Percentiles rank a stretch among this genome's conserved stretches.
These are phyloP conservation scores for Pogonomyrmex californicus DNA, from an alignment of 1,140 invertebrate genomes.

Conservation along the genomic window DNA sequence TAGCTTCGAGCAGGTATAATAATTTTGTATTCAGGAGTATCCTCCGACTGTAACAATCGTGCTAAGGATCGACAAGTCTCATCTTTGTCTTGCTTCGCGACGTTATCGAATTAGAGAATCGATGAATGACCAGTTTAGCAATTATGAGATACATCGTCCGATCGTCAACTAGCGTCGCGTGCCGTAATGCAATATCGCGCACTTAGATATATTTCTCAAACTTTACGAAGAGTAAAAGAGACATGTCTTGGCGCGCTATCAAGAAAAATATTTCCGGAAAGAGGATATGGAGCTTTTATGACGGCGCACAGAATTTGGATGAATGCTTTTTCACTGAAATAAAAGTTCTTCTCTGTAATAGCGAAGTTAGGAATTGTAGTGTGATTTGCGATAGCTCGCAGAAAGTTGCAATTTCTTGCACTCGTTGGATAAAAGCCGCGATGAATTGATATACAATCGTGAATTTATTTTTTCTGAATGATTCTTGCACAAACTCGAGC, in stretches of 20 bases:
- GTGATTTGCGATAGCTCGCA: constrained; percentile 51
- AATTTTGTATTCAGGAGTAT: constrained; percentile 17
- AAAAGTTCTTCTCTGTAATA: constrained; percentile 50
- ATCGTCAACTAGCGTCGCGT: constrained; percentile 4
- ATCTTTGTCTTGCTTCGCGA: neutral
- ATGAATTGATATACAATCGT: neutral
- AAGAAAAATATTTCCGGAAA: constrained; percentile 75
- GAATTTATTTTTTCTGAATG: neutral
- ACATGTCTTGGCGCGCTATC: constrained; percentile 69
- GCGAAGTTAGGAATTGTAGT: constrained; percentile 53
- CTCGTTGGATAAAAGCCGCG: neutral
- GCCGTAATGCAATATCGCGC: constrained; percentile 31
- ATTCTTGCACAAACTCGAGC: constrained; percentile 34
- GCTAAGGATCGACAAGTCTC: neutral
- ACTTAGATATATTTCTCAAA: constrained; percentile 66
- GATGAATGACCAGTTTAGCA: constrained; percentile 31
- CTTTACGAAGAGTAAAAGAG: constrained; percentile 73
- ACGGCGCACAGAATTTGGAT: constrained; percentile 68
- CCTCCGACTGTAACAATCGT: neutral
- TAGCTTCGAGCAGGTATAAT: constrained; percentile 12
- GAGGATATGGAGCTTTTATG: constrained; percentile 71
- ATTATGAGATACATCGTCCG: neutral
- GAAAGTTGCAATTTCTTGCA: constrained; percentile 20
- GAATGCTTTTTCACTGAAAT: constrained; percentile 67
- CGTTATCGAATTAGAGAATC: constrained; percentile 21